Percentiles rank a stretch among this genome's conserved stretches.
phyloP scores from a whole-genome alignment of 1,140 invertebrate species.

The Argopecten irradians region DNA sequence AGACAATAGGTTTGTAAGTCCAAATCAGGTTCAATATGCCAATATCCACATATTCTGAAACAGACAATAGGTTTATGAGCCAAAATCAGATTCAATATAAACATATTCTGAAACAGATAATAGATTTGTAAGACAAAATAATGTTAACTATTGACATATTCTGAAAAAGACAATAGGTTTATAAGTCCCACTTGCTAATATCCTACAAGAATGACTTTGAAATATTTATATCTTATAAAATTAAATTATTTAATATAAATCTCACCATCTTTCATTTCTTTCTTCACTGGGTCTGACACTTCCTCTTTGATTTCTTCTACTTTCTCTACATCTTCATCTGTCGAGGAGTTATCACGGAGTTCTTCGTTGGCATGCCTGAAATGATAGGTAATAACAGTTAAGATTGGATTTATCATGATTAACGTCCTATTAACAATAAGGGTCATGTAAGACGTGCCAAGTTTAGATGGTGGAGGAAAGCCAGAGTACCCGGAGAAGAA shows the following conservation, averaged over 20 bases:
- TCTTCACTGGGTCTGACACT: constrained; percentile 33
- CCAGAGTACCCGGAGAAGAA: no score
- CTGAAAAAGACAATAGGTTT: not conserved
- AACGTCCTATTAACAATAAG: no score
- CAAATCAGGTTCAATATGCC: not conserved
- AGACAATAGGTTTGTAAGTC: not conserved
- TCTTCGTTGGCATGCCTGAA: constrained; percentile 82
- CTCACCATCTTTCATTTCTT: constrained; percentile 31
- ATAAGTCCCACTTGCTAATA: not conserved
- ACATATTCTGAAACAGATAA: not conserved
- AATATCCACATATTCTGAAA: not conserved
- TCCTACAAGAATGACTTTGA: not conserved
- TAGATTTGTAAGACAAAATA: not conserved
- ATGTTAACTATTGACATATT: not conserved
- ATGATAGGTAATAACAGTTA: constrained; percentile 35
- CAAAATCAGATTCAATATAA: not conserved
- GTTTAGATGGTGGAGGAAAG: no score
- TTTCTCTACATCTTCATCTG: constrained; percentile 80
- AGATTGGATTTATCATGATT: constrained; percentile 52
- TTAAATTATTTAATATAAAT: not conserved
- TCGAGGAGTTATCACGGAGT: constrained; percentile 79
- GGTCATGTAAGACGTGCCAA: no score
- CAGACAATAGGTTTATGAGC: not conserved
- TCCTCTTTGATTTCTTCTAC: constrained; percentile 52
- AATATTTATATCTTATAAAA: not conserved